Evolutionary conservation across 2,888 invertebrate species (phyloP), one percentile per base, ranked within the genome.

Genomic region (Aporophyla nigra): DNA sequence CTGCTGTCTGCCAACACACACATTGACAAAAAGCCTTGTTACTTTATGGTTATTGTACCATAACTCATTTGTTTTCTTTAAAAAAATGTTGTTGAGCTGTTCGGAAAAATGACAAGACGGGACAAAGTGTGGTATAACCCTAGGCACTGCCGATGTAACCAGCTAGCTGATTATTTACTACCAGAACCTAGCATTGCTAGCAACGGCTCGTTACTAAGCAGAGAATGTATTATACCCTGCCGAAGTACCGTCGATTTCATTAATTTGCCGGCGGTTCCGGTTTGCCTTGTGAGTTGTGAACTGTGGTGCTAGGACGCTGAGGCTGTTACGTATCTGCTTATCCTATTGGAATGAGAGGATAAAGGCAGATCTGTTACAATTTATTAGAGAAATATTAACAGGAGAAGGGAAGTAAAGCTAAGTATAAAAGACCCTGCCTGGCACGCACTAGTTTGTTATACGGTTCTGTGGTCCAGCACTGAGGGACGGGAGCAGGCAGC

Each of bases 111-210:
- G 10, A 33, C 10, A 53, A 53, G 6, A 1, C 16, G 0, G n/a
- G n/a, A n/a, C n/a, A 4, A 10, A 10, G 10, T 53, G 10, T 10
- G n/a, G 33, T n/a, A 4, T 19, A 54, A 40, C 67, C 53, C 53
- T 67, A 40, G 65, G 51, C 76, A 82, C 83, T 87, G 89, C 83
- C 88, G 87, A 80, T 82, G 84, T 80, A 56, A 63, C 69, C 54
- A 75, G 54, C 87, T 88, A 90, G 89, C 90, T 91, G 89, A 89
- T 90, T 90, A 90, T 89, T 90, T 88, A 89, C 84, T 85, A 80
- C 76, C 76, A 82, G 73, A 78, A 85, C 75, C 76, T 74, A 83
- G 59, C 61, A 82, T 84, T 80, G 59, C 76, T 73, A 62, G 49
- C 69, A 80, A 78, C 40, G 7, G 16, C 68, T 82, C 66, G 80